Evolutionary conservation across 1,140 invertebrate species (phyloP).

Genomic region (Anastrepha obliqua): DNA sequence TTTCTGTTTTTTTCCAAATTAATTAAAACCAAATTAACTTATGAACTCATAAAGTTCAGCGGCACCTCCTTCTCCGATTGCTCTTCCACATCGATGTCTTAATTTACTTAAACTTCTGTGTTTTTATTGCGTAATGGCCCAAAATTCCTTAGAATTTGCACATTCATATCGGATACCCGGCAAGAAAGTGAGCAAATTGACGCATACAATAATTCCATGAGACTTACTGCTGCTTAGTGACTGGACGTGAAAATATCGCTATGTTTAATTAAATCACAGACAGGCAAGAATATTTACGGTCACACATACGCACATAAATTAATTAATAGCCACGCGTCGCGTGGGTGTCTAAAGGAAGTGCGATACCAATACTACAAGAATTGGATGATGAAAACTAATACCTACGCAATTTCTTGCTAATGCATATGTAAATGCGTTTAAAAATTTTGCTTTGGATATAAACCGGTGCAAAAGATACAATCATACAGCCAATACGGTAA

Average conservation of each 20-base stretch:
- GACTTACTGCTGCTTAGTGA: neutral
- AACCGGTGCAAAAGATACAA: too few relatives aligned
- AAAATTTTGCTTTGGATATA: too few relatives aligned
- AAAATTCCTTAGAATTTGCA: conserved; percentile 41
- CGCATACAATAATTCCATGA: conserved; percentile 16
- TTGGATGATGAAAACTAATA: neutral
- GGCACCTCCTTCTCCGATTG: neutral
- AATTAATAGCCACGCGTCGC: neutral
- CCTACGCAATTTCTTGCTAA: too few relatives aligned
- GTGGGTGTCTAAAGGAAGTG: neutral
- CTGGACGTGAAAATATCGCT: neutral
- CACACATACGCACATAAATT: neutral
- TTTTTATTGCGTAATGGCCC: conserved; percentile 16
- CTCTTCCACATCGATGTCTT: neutral
- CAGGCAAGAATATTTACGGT: neutral
- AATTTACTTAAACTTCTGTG: conserved; percentile 5
- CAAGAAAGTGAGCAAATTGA: conserved; percentile 1
- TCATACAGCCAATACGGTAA: too few relatives aligned
- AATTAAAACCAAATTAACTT: conserved; percentile 7
- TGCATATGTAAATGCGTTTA: too few relatives aligned
- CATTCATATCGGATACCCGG: conserved; percentile 12
- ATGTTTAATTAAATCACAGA: conserved; percentile 32
- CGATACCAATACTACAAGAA: neutral
- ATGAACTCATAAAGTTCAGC: neutral
- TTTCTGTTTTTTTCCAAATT: neutral